Evolutionary conservation across 2,797 vertebrate species (phyloP), one percentile per base, ranked within the genome.

Genomic region (Anolis apletophallus): DNA sequence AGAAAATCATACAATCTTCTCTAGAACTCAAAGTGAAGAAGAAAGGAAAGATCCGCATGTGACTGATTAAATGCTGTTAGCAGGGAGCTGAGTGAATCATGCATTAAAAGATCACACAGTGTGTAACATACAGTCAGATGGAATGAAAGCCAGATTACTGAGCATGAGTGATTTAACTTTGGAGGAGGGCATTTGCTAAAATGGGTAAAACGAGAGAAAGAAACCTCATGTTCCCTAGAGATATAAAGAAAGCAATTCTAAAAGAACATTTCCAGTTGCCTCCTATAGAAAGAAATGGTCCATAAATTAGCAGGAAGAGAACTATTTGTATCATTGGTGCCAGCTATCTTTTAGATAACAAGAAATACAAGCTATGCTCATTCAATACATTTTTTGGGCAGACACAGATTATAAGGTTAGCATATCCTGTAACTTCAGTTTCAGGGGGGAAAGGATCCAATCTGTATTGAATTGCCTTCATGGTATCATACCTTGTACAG

Each of bases 31-130:
- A 34, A 81, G n/a, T 23, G 5, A 75, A 68, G 32, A 14, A 74
- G 2, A 61, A 85, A 74, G 71, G 11, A 34, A 64, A 36, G 69
- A 61, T 26, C 71, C 36, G 36, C 54, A 67, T 74, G 50, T 81
- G 52, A 54, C 69, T 86, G 36, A 73, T 69, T 68, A 76, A 87
- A 81, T 55, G 50, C 12, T n/a, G 8, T 67, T 54, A 86, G 26
- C 19, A 36, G 67, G 34, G 8, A n/a, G 11, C 16, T 64, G 19
- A 57, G 52, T 68, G 72, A 81, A 46, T 76, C 78, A 61, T 16
- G n/a, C 73, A 64, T 80, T 80, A 52, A 73, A 73, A 26, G 78
- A 21, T 36, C 9, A 50, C 23, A 21, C 50, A 3, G 9, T 29
- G 29, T 46, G 75, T 57, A 36, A n/a, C 64, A 57, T 69, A 77